Evolutionary conservation across 2,113 vertebrate species (phyloP).

Genomic region (Anser cygnoides): DNA sequence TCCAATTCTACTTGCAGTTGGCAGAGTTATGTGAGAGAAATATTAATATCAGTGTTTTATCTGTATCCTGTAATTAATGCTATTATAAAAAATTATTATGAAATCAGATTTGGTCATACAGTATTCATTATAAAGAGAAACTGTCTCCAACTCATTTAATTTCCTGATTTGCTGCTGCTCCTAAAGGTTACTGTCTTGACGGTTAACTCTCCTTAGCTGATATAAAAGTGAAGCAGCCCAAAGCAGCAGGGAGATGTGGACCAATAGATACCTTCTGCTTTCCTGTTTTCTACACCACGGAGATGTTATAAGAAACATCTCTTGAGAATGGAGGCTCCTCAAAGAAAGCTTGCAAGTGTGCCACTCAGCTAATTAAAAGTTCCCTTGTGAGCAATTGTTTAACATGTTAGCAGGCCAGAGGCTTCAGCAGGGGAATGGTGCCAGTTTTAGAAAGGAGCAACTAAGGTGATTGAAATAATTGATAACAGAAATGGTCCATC

Average conservation of each 20-base stretch:
- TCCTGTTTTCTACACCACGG: not conserved
- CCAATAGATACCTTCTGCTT: not conserved
- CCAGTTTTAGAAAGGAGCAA: not conserved
- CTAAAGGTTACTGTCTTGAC: not conserved
- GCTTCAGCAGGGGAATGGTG: not conserved
- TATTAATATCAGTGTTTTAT: not conserved
- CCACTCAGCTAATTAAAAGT: not conserved
- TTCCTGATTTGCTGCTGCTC: not conserved
- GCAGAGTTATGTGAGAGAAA: not conserved
- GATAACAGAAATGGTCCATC: not conserved
- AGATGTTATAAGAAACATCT: not conserved
- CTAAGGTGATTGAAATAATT: not conserved
- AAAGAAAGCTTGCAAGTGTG: not conserved
- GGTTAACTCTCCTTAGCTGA: not conserved
- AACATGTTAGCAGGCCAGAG: not conserved
- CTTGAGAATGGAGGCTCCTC: not conserved
- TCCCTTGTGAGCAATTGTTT: not conserved
- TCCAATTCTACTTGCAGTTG: not conserved
- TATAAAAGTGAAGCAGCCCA: not conserved
- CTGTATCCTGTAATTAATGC: not conserved
- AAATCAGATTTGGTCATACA: not conserved
- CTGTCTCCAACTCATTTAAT: not conserved
- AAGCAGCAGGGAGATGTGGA: not conserved
- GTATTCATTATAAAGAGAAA: not conserved
- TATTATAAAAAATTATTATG: not conserved